Evolutionary conservation across 2,113 vertebrate genomes (phyloP).

Genomic region (Platysteira castanea): DNA sequence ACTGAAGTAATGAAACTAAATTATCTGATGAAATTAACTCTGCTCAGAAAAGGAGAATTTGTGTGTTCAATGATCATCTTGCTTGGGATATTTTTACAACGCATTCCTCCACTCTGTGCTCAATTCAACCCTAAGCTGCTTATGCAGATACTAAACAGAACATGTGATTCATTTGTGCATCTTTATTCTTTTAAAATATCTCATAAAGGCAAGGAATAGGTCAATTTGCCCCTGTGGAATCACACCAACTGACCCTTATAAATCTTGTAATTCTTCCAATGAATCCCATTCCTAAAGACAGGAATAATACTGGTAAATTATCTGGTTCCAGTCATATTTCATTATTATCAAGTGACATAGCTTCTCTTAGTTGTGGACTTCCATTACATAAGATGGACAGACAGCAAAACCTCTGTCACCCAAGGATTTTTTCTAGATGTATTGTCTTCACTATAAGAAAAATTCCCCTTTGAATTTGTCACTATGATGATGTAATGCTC

Average conservation of each 20-base stretch:
- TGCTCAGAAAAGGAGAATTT: not conserved
- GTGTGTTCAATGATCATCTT: not conserved
- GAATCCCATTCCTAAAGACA: not conserved
- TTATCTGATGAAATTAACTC: not conserved
- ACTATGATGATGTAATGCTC: not conserved
- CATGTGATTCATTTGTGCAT: not conserved
- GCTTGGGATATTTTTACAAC: not conserved
- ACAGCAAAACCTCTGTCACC: not conserved
- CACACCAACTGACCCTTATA: not conserved
- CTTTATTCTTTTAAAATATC: conserved; percentile 8
- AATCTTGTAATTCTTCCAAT: not conserved
- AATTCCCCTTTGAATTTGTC: not conserved
- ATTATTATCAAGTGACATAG: not conserved
- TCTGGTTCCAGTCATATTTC: not conserved
- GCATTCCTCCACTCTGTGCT: not conserved
- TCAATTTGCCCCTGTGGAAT: not conserved
- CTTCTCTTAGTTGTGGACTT: not conserved
- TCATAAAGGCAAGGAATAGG: conserved; percentile 16
- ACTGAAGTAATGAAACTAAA: not conserved
- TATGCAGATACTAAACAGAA: not conserved
- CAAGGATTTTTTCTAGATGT: not conserved
- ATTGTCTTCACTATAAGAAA: not conserved
- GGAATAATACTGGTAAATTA: not conserved
- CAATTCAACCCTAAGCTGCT: not conserved
- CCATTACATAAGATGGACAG: not conserved